Percentiles rank a stretch among this genome's conserved stretches.
Evolutionary conservation across 1,140 invertebrate genomes (phyloP).

Genomic region (Drosophila biarmipes): DNA sequence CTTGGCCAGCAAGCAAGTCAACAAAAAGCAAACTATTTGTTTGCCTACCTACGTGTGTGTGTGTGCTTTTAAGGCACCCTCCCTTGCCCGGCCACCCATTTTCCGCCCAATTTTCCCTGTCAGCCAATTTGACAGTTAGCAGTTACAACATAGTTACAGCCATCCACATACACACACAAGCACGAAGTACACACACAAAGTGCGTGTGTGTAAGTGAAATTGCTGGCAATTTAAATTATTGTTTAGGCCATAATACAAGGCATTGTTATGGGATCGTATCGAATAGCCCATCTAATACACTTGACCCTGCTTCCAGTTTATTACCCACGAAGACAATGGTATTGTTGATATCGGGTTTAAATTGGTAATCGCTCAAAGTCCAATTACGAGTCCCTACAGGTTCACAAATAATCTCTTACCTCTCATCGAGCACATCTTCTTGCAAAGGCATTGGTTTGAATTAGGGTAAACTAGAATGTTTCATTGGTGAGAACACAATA

Average conservation of each 20-base stretch:
- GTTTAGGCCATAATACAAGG: conserved; percentile 43
- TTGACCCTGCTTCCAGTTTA: background rate
- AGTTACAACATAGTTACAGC: conserved; percentile 75
- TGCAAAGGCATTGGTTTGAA: background rate
- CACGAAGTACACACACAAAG: background rate
- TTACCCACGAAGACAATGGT: background rate
- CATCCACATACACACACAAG: conserved; percentile 1
- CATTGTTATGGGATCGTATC: conserved; percentile 26
- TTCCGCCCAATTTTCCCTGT: conserved; percentile 51
- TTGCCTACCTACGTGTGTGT: conserved; percentile 49
- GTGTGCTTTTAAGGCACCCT: conserved; percentile 4
- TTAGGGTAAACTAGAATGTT: too few species aligned
- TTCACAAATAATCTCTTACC: conserved; percentile 11
- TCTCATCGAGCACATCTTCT: background rate
- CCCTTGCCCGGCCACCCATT: background rate
- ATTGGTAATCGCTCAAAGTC: conserved; percentile 19
- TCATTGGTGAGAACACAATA: too few species aligned
- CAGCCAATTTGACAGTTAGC: conserved; percentile 78
- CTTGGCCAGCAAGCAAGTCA: conserved; percentile 71
- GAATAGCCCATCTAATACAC: background rate
- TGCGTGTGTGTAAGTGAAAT: conserved; percentile 7
- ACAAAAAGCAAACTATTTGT: conserved; percentile 79
- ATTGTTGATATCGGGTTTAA: background rate
- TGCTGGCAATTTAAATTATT: conserved; percentile 54
- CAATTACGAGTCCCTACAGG: conserved; percentile 9